These are phyloP conservation scores for Cololabis saira DNA, from an alignment of 2,113 vertebrate species.

Conservation along the genomic window DNA sequence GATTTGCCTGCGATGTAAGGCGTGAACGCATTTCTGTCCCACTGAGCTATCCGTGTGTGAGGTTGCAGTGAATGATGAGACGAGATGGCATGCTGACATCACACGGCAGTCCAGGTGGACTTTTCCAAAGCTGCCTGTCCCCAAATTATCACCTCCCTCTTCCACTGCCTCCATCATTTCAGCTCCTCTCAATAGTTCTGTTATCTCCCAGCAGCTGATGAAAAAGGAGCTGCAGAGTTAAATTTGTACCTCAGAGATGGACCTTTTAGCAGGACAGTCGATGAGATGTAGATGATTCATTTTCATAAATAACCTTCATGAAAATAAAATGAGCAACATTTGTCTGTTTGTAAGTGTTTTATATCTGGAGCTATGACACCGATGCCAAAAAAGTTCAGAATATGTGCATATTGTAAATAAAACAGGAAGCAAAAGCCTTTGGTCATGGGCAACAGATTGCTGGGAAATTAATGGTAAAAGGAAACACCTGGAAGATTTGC, in stretches of 20 bases:
- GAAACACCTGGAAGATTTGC: too few species aligned
- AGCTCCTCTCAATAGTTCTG: constrained; percentile 26
- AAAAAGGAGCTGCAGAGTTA: constrained; percentile 33
- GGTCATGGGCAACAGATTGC: too few species aligned
- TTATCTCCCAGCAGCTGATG: constrained; percentile 17
- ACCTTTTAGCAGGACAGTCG: too few species aligned
- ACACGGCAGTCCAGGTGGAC: constrained; percentile 33
- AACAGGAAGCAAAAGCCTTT: too few species aligned
- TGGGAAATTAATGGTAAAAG: too few species aligned
- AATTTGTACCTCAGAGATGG: not conserved
- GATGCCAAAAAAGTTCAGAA: too few species aligned
- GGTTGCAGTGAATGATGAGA: constrained; percentile 52
- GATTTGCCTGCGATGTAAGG: constrained; percentile 44
- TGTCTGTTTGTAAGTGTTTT: too few species aligned
- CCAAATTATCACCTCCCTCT: constrained; percentile 65
- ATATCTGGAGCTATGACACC: too few species aligned
- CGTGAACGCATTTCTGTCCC: constrained; percentile 57
- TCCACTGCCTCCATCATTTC: constrained; percentile 36
- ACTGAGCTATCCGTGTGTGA: constrained; percentile 49
- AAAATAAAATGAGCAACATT: too few species aligned
- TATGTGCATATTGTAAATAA: too few species aligned
- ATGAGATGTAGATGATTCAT: too few species aligned
- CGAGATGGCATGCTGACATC: constrained; percentile 58
- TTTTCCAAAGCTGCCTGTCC: constrained; percentile 42
- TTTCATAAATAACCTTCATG: too few species aligned